Base-by-base conservation (phyloP, 2,888 invertebrate species). In the Harmothoe impar region DNA sequence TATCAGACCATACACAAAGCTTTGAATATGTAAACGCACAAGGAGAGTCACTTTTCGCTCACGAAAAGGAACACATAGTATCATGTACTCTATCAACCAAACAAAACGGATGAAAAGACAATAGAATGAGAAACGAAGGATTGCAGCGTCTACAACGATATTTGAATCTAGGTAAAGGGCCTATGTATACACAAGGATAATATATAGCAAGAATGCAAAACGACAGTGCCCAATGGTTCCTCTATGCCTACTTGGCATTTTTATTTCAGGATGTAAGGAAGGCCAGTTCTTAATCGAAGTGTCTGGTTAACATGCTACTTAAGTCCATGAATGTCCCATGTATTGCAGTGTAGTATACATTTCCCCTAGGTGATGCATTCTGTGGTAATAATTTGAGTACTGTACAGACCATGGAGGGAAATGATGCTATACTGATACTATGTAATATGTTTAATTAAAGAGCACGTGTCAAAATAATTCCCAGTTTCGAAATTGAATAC, bases 1-100 rank as follows among this genome's bases (percentile, higher is more conserved):
- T 23, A 81, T 81, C 35, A 81, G 81, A 81, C 81, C 23, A 43
- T 81, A 81, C 43, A 81, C 23, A 29, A 72, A 72, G 72, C 35
- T 81, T 5, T 20, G 20, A 77, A 15, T 43, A 81, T 35, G 35
- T 43, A 17, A n/a, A 43, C 33, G 20, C 43, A 81, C 81, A 81
- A 15, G 77, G 43, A 81, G 43, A 81, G 12, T 43, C 43, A 23
- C 81, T 81, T 20, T 33, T 81, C 81, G 81, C n/a, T 81, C 43
- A 31, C 5, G 31, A 31, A 77, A 77, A 31, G 77, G 77, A 77
- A 77, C 17, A 81, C 81, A 81, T 77, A 1, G 77, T 43, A 43
- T 43, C 43, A 43, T 43, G 43, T 43, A 43, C 43, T 43, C 43
- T 43, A 29, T 23, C 43, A 81, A 33, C 81, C 81, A 81, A 81